These are phyloP conservation scores for Empidonax traillii DNA, from an alignment of 2,113 vertebrate genomes.

Conservation along the genomic window DNA sequence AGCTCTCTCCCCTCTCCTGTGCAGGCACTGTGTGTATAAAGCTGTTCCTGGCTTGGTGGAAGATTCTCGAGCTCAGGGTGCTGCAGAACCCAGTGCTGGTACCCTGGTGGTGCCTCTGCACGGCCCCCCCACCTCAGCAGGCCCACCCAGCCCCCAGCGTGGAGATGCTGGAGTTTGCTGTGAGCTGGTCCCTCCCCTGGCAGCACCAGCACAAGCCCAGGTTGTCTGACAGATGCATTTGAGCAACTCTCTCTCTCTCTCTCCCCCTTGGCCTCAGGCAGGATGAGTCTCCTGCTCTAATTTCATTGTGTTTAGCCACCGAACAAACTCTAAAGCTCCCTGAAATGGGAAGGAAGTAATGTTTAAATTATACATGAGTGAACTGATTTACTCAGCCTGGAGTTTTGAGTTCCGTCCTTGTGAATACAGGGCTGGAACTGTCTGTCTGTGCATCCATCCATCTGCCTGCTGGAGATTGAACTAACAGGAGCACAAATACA, in stretches of 20 bases:
- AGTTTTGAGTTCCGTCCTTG: constrained; percentile 15
- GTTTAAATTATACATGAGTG: constrained; percentile 57
- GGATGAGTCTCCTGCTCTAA: constrained; percentile 15
- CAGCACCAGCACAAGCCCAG: neutral
- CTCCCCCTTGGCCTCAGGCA: neutral
- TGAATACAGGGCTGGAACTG: neutral
- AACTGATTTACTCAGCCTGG: constrained; percentile 17
- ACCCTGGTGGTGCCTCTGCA: neutral
- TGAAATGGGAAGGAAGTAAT: constrained; percentile 53
- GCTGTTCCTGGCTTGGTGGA: neutral
- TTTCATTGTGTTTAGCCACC: constrained; percentile 23
- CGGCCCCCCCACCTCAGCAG: neutral
- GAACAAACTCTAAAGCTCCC: constrained; percentile 33
- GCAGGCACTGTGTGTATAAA: neutral
- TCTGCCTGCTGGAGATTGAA: neutral
- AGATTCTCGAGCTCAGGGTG: neutral
- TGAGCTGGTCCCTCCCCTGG: neutral
- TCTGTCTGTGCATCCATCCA: constrained; percentile 18
- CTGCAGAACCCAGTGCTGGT: neutral
- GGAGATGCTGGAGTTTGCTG: neutral
- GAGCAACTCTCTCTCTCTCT: neutral
- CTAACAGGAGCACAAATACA: neutral
- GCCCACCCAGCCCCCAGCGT: neutral
- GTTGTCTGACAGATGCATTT: neutral
- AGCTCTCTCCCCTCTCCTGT: neutral